These are phyloP conservation scores for Monoplex corrugatus DNA, from an alignment of 2,888 invertebrate species.

Conservation along the genomic window DNA sequence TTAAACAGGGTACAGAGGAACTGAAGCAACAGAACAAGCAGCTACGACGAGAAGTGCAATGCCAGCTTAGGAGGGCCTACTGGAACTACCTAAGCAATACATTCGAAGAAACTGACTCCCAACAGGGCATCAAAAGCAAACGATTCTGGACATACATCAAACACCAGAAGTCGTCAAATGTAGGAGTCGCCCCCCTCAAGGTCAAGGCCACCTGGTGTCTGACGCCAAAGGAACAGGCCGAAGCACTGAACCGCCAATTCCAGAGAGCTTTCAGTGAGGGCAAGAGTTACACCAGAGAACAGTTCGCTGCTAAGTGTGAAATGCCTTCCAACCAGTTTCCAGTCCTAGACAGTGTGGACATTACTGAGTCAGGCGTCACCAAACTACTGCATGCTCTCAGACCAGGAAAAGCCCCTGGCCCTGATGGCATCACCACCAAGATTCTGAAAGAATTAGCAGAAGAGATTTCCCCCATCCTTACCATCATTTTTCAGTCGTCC, in stretches of 20 bases:
- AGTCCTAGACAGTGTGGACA: neutral
- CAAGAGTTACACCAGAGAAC: neutral
- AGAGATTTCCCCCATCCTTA: neutral
- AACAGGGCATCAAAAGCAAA: neutral
- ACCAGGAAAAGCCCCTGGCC: neutral
- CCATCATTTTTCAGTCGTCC: neutral
- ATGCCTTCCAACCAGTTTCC: neutral
- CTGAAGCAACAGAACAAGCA: constrained; percentile 11
- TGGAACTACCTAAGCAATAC: neutral
- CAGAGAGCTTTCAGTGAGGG: neutral
- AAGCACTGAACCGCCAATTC: constrained; percentile 11
- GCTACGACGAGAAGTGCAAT: neutral
- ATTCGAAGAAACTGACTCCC: neutral
- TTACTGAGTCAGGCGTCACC: neutral
- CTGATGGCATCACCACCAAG: neutral
- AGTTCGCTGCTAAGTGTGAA: neutral
- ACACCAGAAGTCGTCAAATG: neutral
- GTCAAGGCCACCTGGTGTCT: neutral
- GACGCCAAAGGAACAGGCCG: neutral
- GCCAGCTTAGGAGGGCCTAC: neutral
- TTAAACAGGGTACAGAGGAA: constrained; percentile 1
- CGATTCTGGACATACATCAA: constrained; percentile 11
- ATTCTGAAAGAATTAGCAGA: neutral
- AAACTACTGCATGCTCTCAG: neutral
- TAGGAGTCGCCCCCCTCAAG: neutral